A percentile compares a stretch with the other conserved stretches of the same genome.
These are phyloP conservation scores for Malurus cyaneus DNA, from an alignment of 2,113 vertebrate genomes.

Conservation along the genomic window DNA sequence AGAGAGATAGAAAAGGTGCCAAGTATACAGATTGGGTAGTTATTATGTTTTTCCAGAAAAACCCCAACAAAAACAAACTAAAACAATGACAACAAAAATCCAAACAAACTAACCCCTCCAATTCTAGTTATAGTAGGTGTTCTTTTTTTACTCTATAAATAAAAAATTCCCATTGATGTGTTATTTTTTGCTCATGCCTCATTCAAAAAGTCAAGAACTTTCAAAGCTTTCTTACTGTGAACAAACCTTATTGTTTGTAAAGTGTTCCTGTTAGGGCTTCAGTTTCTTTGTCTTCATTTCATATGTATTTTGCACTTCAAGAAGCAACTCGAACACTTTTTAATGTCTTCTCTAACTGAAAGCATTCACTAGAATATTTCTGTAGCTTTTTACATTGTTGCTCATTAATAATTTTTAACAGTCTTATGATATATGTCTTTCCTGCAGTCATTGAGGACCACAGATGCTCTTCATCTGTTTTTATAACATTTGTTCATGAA, in stretches of 20 bases:
- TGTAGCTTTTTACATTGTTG: background rate
- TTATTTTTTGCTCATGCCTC: background rate
- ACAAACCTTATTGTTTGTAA: background rate
- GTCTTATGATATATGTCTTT: background rate
- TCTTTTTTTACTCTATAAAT: background rate
- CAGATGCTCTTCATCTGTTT: background rate
- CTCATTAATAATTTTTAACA: background rate
- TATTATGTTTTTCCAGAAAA: background rate
- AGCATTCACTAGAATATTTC: background rate
- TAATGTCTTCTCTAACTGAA: background rate
- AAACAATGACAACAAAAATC: background rate
- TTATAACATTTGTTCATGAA: background rate
- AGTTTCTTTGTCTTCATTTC: background rate
- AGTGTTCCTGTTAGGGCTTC: background rate
- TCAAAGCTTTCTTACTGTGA: background rate
- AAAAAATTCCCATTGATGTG: background rate
- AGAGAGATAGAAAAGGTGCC: background rate
- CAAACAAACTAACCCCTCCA: fast-evolving
- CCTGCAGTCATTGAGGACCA: background rate
- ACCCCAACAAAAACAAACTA: background rate
- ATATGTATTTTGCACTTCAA: background rate
- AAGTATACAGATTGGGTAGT: background rate
- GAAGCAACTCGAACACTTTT: background rate
- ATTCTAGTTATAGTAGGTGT: background rate
- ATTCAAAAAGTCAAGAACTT: background rate